A percentile compares a stretch with the other conserved stretches of the same genome.
These are phyloP conservation scores for Cephalopachus bancanus DNA, from an alignment of 2,797 vertebrate species.

Conservation along the genomic window DNA sequence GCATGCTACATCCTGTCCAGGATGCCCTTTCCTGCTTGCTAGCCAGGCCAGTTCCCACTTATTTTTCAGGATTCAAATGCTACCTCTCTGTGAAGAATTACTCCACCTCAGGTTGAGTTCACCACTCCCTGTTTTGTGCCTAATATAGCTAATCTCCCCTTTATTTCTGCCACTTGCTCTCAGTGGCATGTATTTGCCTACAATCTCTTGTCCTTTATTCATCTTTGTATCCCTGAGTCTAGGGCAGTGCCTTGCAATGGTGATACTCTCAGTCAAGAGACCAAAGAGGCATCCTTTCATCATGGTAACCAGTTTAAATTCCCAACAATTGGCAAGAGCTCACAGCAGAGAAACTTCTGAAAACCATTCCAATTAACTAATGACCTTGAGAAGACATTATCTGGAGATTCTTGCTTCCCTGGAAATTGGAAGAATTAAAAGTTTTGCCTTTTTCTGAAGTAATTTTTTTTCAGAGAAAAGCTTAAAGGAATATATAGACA, in stretches of 20 bases:
- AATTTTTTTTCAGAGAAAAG: slow-evolving; percentile 49
- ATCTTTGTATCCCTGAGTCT: neutral
- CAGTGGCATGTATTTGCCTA: neutral
- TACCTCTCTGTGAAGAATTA: neutral
- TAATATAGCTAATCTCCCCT: neutral
- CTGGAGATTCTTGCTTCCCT: slow-evolving; percentile 41
- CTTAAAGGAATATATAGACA: slow-evolving; percentile 35
- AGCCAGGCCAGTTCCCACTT: neutral
- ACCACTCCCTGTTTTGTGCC: neutral
- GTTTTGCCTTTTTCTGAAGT: slow-evolving; percentile 33
- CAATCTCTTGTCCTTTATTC: neutral
- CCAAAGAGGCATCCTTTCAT: neutral
- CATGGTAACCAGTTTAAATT: slow-evolving; percentile 44
- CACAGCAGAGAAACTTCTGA: slow-evolving; percentile 54
- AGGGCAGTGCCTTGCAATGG: neutral
- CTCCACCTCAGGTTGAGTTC: neutral
- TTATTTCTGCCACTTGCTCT: slow-evolving; percentile 43
- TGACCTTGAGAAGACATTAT: slow-evolving; percentile 29
- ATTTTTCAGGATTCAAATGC: neutral
- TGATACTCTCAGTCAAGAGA: neutral
- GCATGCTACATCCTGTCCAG: neutral
- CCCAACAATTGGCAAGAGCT: slow-evolving; percentile 26
- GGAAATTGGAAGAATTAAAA: slow-evolving; percentile 35
- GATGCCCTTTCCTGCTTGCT: neutral
- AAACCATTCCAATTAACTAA: slow-evolving; percentile 47